Evolutionary conservation across 2,797 vertebrate species (phyloP).

Genomic region (Neosilurus hyrtlii): DNA sequence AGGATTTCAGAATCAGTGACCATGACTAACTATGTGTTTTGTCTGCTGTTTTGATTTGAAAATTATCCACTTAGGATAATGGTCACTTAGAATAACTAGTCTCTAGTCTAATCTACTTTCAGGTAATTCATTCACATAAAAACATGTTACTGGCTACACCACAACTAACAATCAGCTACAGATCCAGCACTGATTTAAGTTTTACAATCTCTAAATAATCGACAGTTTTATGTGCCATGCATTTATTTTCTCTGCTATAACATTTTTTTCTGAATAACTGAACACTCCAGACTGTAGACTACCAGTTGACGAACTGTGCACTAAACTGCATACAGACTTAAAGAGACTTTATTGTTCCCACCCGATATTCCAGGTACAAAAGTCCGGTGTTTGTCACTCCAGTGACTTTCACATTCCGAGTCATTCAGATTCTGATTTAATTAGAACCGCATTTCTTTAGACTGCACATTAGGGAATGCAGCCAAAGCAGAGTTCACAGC

Average conservation of each 20-base stretch:
- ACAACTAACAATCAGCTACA: neutral
- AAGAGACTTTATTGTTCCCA: neutral
- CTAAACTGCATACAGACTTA: neutral
- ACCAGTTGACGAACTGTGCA: neutral
- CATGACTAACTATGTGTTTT: no score
- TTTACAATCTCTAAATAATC: neutral
- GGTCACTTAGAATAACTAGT: neutral
- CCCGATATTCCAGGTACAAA: neutral
- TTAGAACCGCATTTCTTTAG: slow-evolving; percentile 9
- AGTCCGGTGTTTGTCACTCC: neutral
- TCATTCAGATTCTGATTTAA: slow-evolving; percentile 2
- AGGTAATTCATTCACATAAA: neutral
- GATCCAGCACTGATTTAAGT: neutral
- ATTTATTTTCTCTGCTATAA: neutral
- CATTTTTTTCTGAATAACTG: neutral
- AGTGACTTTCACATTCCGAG: neutral
- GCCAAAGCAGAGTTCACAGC: slow-evolving; percentile 20
- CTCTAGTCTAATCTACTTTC: neutral
- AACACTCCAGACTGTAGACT: neutral
- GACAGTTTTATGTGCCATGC: neutral
- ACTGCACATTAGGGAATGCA: slow-evolving; percentile 6
- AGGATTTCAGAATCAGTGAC: no score
- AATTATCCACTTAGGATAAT: no score
- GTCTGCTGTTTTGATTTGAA: no score
- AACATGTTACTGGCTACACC: neutral